Evolutionary conservation across 2,888 invertebrate genomes (phyloP).

Genomic region (Schizotus pectinicornis): DNA sequence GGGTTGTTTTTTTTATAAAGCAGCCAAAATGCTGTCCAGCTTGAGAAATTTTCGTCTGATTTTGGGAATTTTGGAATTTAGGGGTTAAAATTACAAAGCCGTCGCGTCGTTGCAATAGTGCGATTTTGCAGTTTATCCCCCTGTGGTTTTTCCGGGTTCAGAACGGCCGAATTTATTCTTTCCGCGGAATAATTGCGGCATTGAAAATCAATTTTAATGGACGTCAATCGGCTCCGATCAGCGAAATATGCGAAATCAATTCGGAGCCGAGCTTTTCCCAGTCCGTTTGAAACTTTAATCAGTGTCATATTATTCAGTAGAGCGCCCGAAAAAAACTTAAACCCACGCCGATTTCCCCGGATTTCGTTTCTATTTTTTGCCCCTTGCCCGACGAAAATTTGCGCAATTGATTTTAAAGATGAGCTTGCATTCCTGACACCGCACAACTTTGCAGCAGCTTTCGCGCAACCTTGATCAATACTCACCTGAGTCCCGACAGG

Average conservation of each 20-base stretch:
- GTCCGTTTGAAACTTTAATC: conserved; percentile 12
- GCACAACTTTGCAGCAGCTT: too few relatives aligned
- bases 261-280: conserved; percentile 5
- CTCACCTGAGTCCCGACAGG: not conserved
- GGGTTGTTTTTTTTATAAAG: too few relatives aligned
- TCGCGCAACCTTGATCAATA: too few relatives aligned
- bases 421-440: too few relatives aligned
- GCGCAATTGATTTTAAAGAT: too few relatives aligned
- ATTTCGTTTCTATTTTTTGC: not conserved
- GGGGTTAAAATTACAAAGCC: too few relatives aligned
- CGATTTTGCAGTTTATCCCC: not conserved
- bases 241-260: conserved; percentile 3
- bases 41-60: too few relatives aligned
- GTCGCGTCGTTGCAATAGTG: too few relatives aligned
- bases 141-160: not conserved
- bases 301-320: conserved; percentile 4
- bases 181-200: not conserved
- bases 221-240: conserved; percentile 9
- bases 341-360: not conserved
- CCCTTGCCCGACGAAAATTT: too few relatives aligned
- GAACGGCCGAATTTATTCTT: too few relatives aligned
- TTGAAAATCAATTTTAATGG: conserved; percentile 11
- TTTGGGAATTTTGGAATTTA: too few relatives aligned
- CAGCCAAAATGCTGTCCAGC: too few relatives aligned
- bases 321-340: not conserved